Conservation (phyloP, 2,797 vertebrate species). For the Sphenodon punctatus region DNA sequence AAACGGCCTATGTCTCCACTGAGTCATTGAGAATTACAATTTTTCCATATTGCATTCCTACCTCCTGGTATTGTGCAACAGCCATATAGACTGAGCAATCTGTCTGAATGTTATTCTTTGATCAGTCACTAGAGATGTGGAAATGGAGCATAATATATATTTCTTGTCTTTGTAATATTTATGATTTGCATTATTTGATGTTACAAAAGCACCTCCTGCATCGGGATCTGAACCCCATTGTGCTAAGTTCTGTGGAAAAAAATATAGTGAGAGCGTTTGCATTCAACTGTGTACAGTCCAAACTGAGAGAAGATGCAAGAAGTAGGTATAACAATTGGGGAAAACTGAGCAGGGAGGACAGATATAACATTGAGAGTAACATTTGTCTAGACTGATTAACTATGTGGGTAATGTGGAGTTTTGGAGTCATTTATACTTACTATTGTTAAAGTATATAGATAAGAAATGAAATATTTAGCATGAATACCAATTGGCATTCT, state of each 20-base stretch:
- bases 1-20: not conserved
- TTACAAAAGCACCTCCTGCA: not conserved
- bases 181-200: not conserved
- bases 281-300: not conserved
- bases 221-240: not conserved
- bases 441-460: too few relatives aligned
- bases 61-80: not conserved
- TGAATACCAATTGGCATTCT: too few relatives aligned
- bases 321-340: too few relatives aligned
- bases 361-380: too few relatives aligned
- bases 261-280: not conserved
- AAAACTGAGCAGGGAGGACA: too few relatives aligned
- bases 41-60: not conserved
- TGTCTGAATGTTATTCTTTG: not conserved
- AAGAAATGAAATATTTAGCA: too few relatives aligned
- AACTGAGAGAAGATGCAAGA: not conserved
- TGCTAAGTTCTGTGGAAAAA: constrained; percentile 14
- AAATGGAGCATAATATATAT: not conserved
- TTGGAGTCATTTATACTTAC: too few relatives aligned
- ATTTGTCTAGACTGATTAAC: too few relatives aligned
- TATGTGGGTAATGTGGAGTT: too few relatives aligned
- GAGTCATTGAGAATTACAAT: not conserved
- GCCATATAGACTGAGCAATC: not conserved
- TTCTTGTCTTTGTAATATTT: not conserved
- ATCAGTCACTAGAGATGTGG: not conserved